A percentile compares a stretch with the other conserved stretches of the same genome.
Conservation (phyloP, 1,140 invertebrate species). For the Belonocnema kinseyi region DNA sequence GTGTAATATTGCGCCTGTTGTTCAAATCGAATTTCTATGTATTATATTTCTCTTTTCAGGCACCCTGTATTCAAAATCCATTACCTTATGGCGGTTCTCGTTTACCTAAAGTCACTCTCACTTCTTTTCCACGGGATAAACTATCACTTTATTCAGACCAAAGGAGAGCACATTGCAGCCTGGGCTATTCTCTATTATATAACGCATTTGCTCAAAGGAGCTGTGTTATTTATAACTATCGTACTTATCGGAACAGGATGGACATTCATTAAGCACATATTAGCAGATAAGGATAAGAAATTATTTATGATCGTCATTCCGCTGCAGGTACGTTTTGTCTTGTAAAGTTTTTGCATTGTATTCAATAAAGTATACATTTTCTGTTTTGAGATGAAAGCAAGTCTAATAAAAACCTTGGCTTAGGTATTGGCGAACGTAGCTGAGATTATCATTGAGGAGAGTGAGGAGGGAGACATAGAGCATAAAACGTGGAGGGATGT, state of each 20-base stretch:
- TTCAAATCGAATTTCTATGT: background rate
- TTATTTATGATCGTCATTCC: conserved; percentile 99
- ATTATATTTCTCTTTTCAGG: conserved; percentile 70
- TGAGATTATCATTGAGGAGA: conserved; percentile 98
- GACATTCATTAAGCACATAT: conserved; percentile 98
- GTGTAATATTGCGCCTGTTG: no score
- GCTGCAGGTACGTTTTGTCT: conserved; percentile 84
- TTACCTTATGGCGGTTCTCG: conserved; percentile 96
- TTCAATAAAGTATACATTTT: background rate
- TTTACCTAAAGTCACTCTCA: conserved; percentile 94
- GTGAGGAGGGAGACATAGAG: conserved; percentile 93
- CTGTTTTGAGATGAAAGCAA: conserved; percentile 16
- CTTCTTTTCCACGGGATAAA: conserved; percentile 97
- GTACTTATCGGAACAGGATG: conserved; percentile 98
- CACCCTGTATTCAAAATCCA: conserved; percentile 97
- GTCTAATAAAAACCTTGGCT: conserved; percentile 45
- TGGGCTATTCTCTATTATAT: conserved; percentile 99
- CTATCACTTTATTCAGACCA: conserved; percentile 96
- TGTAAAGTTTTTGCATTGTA: conserved; percentile 2
- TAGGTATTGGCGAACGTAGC: conserved; percentile 97
- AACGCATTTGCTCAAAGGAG: conserved; percentile 96
- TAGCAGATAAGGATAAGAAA: conserved; percentile 97
- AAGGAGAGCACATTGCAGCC: conserved; percentile 95
- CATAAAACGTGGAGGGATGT: conserved; percentile 95
- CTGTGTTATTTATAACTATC: conserved; percentile 96